These are phyloP conservation scores for Ginglymostoma cirratum DNA, from an alignment of 2,113 vertebrate genomes.

Conservation along the genomic window DNA sequence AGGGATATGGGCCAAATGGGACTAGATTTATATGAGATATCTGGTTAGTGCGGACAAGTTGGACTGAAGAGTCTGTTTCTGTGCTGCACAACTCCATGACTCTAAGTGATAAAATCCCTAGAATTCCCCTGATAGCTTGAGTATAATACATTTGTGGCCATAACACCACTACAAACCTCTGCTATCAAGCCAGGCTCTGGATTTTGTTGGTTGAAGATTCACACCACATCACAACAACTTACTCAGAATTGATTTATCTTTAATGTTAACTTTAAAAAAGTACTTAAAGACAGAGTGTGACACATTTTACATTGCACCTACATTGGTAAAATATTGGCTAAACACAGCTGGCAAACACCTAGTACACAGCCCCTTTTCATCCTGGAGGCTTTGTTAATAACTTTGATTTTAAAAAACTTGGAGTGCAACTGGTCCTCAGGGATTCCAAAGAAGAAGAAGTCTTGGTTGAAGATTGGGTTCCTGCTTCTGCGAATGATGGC, in stretches of 20 bases:
- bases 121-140: not conserved
- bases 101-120: not conserved
- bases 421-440: slow-evolving; percentile 61
- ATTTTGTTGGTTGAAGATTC: not conserved
- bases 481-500: slow-evolving; percentile 75
- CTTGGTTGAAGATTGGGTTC: slow-evolving; percentile 80
- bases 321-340: not conserved
- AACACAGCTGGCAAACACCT: slow-evolving; percentile 46
- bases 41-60: no score
- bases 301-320: not conserved
- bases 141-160: not conserved
- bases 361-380: slow-evolving; percentile 58
- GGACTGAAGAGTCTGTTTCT: no score
- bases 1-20: no score
- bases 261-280: not conserved
- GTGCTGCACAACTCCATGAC: no score
- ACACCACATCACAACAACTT: not conserved
- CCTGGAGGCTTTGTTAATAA: slow-evolving; percentile 67
- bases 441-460: slow-evolving; percentile 78
- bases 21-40: no score
- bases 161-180: not conserved
- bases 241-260: not conserved
- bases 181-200: not conserved
- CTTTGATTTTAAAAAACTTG: slow-evolving; percentile 69
- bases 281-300: not conserved